Percentiles rank a stretch among this genome's conserved stretches.
These are phyloP conservation scores for Drosophila suzukii DNA, from an alignment of 1,140 invertebrate species.

Conservation along the genomic window DNA sequence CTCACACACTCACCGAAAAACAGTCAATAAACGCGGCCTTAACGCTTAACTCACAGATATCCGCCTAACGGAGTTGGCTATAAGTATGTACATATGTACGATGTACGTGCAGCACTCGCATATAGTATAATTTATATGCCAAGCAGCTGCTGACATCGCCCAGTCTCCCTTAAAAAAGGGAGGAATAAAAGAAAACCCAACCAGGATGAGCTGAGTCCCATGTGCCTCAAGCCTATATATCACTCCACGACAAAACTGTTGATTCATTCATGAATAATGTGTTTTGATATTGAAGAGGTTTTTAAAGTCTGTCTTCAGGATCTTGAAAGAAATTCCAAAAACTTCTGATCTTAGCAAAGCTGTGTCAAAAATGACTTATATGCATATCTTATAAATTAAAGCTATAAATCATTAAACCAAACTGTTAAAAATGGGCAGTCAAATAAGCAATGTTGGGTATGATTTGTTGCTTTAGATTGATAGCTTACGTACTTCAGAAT, in stretches of 20 bases:
- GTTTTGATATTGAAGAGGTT: slow-evolving; percentile 15
- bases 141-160: slow-evolving; percentile 49
- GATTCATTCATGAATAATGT: slow-evolving; percentile 37
- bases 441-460: neutral
- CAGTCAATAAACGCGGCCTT: slow-evolving; percentile 65
- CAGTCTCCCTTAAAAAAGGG: slow-evolving; percentile 24
- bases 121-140: slow-evolving; percentile 64
- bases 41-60: slow-evolving; percentile 43
- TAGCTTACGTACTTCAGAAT: neutral
- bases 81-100: slow-evolving; percentile 32
- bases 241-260: slow-evolving; percentile 32
- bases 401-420: neutral
- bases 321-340: neutral
- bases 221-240: slow-evolving; percentile 28
- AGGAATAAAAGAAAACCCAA: slow-evolving; percentile 8
- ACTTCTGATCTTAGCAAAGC: neutral
- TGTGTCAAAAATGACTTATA: neutral
- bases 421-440: neutral
- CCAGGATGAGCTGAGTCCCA: slow-evolving; percentile 32
- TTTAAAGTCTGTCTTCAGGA: slow-evolving; percentile 1
- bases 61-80: slow-evolving; percentile 34
- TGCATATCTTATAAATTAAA: neutral
- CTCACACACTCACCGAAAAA: slow-evolving; percentile 8
- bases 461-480: neutral
- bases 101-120: slow-evolving; percentile 29